Evolutionary conservation across 2,888 invertebrate genomes (phyloP).

Genomic region (Caenorhabditis doughertyi): DNA sequence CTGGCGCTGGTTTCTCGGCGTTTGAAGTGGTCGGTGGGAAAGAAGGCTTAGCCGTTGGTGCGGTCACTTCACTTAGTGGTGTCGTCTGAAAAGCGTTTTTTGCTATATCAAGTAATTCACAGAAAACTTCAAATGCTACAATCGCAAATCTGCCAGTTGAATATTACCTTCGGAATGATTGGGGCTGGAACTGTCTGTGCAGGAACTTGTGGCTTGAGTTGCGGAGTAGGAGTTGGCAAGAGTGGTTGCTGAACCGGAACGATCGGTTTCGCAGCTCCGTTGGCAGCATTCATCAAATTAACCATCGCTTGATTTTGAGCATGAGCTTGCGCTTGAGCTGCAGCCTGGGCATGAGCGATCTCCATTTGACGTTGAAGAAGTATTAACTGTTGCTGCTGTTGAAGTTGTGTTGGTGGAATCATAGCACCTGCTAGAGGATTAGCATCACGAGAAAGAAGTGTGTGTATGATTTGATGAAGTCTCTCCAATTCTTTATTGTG

Average conservation of each 20-base stretch:
- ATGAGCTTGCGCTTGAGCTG: slow-evolving; percentile 22
- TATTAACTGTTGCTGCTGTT: slow-evolving; percentile 50
- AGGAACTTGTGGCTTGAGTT: slow-evolving; percentile 11
- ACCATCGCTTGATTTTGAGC: slow-evolving; percentile 30
- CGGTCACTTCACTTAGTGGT: neutral
- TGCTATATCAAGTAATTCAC: too few species aligned
- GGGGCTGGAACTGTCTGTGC: neutral
- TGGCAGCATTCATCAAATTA: slow-evolving; percentile 9
- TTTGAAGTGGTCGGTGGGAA: slow-evolving; percentile 23
- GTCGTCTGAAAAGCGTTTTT: slow-evolving; percentile 11
- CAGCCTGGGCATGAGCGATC: slow-evolving; percentile 36
- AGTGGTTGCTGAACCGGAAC: slow-evolving; percentile 23
- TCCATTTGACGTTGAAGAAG: slow-evolving; percentile 39
- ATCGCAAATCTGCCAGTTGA: neutral
- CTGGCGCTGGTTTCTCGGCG: neutral
- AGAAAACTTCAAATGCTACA: neutral
- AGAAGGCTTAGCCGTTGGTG: slow-evolving; percentile 1
- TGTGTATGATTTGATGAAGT: slow-evolving; percentile 65
- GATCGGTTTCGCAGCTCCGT: slow-evolving; percentile 13
- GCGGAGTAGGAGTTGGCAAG: slow-evolving; percentile 11
- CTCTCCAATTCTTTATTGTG: slow-evolving; percentile 68
- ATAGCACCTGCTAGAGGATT: slow-evolving; percentile 2
- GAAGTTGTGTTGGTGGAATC: slow-evolving; percentile 39
- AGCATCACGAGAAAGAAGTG: slow-evolving; percentile 46
- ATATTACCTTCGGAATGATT: slow-evolving; percentile 17